phyloP scores from a whole-genome alignment of 2,797 vertebrate species.

The Tragelaphus oryx region DNA sequence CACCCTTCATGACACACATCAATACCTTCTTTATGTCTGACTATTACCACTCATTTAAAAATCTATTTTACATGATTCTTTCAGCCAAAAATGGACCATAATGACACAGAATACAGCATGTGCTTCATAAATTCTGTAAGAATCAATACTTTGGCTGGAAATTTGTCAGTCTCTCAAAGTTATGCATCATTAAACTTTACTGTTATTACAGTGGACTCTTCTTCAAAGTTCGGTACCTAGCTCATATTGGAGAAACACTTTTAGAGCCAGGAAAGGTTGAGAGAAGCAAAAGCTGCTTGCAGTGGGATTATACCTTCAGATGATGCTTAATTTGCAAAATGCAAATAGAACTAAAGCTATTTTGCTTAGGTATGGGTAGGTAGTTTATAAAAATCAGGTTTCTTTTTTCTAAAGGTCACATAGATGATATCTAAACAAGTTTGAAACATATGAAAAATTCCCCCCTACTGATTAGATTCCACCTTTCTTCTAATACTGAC shows the following conservation, averaged over 20 bases:
- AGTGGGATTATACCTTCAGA: conserved; percentile 63
- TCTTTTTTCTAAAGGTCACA: conserved; percentile 67
- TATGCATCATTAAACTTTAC: conserved; percentile 89
- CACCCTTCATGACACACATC: conserved; percentile 87
- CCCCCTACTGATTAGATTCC: background rate
- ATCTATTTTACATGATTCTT: conserved; percentile 90
- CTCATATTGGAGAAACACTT: conserved; percentile 75
- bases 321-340: conserved; percentile 77
- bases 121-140: conserved; percentile 85
- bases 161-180: conserved; percentile 87
- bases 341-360: conserved; percentile 71
- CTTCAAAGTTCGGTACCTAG: conserved; percentile 84
- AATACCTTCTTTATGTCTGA: conserved; percentile 87
- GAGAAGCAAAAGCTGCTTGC: conserved; percentile 67
- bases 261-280: conserved; percentile 74
- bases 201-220: conserved; percentile 84
- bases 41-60: conserved; percentile 90
- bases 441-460: background rate
- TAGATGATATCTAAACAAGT: background rate
- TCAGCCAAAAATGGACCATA: conserved; percentile 85
- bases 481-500: background rate
- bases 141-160: conserved; percentile 89
- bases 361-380: conserved; percentile 56
- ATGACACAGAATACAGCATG: conserved; percentile 84
- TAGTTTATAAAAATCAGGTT: conserved; percentile 64